Base-by-base conservation (phyloP, 1,140 invertebrate species). In the Drosophila funebris region DNA sequence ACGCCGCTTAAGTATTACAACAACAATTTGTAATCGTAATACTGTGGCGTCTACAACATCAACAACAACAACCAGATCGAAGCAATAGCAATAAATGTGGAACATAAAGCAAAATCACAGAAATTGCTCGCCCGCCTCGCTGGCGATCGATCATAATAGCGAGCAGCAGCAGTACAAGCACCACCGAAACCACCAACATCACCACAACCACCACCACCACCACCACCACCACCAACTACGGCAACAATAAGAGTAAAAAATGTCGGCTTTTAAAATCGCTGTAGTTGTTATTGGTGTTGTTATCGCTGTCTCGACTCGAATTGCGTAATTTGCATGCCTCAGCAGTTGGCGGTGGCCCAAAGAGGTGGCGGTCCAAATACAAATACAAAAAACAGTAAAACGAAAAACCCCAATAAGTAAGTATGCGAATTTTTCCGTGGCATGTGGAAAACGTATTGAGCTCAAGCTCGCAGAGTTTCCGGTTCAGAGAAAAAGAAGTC, bases 261-360 rank as follows among this genome's bases (percentile, higher is more conserved):
- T 70, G 67, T 73, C 46, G 56, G 66, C 54, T 73, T 67, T 60
- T 53, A 52, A 69, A 60, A 60, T 60, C n/a, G 36, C 18, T 18
- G 48, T 20, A 33, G 8, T 8, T 33, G 48, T 27, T 56, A 16
- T 41, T 70, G 52, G 33, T 72, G 41, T 72, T 57, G 44, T 58
- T 72, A 76, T 80, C 83, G 84, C 43, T 60, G 68, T 58, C 73
- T 83, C 64, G 46, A 66, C 44, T 39, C 46, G 73, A 27, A 41
- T 88, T 88, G 84, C 84, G 79, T 74, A 88, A 88, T 89, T 88
- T 88, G 83, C 79, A 79, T 88, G 79, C 64, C 56, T 73, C 64
- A 73, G 53, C 63, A 69, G 60, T 69, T 67, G 70, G 63, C 31
- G 52, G 66, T 58, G 33, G 37, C 66, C 57, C 29, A 66, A 73